A percentile compares a stretch with the other conserved stretches of the same genome.
Evolutionary conservation across 2,888 invertebrate genomes (phyloP).

Genomic region (Chrysolina haemoptera): DNA sequence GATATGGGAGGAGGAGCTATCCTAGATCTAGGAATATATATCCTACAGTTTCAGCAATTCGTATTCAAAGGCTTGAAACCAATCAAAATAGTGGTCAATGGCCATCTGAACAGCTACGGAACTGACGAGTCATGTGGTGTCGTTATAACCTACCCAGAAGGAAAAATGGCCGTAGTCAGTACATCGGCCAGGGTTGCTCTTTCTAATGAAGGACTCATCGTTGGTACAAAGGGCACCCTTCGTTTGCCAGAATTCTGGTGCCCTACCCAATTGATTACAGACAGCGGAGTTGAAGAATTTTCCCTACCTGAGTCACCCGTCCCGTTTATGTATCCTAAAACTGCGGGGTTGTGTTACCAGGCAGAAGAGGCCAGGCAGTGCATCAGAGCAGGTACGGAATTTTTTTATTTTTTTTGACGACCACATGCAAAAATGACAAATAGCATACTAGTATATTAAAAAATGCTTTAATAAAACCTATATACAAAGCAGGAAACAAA

Average conservation of each 20-base stretch:
- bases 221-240: conserved; percentile 80
- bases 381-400: conserved; percentile 64
- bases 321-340: conserved; percentile 74
- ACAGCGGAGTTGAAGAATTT: conserved; percentile 76
- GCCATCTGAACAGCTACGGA: conserved; percentile 79
- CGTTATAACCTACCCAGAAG: conserved; percentile 77
- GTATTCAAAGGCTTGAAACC: conserved; percentile 81
- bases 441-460: too few relatives aligned
- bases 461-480: too few relatives aligned
- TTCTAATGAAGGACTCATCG: conserved; percentile 77
- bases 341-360: conserved; percentile 83
- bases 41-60: conserved; percentile 80
- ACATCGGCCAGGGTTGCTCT: conserved; percentile 74
- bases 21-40: conserved; percentile 84
- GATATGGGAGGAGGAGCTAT: conserved; percentile 83
- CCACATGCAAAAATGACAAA: too few relatives aligned
- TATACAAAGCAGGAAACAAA: too few relatives aligned
- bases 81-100: conserved; percentile 77
- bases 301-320: conserved; percentile 76
- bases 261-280: conserved; percentile 77
- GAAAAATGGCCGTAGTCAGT: conserved; percentile 77
- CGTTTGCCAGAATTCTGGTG: conserved; percentile 82
- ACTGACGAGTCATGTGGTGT: conserved; percentile 80
- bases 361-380: conserved; percentile 84
- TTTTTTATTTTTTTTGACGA: not conserved